These are phyloP conservation scores for Dermatophagoides farinae DNA, from an alignment of 1,140 invertebrate genomes.

Conservation along the genomic window DNA sequence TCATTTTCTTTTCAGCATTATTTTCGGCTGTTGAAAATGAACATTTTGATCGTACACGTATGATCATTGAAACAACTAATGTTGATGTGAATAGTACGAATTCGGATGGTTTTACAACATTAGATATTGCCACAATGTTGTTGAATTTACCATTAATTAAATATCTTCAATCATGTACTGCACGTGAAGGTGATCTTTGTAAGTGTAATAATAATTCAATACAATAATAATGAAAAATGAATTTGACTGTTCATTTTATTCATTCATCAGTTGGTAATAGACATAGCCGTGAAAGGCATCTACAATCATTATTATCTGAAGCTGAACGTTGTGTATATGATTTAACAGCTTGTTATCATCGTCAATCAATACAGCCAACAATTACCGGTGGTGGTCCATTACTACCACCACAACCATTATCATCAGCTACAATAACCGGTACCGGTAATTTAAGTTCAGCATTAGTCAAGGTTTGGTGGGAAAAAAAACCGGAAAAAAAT, in stretches of 20 bases:
- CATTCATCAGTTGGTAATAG: slow-evolving; percentile 22
- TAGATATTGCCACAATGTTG: slow-evolving; percentile 73
- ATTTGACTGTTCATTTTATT: background rate
- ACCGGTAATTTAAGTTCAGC: slow-evolving; percentile 19
- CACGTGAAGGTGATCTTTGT: slow-evolving; percentile 68
- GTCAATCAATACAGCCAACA: no score
- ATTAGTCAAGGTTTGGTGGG: slow-evolving; percentile 14
- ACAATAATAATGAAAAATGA: background rate
- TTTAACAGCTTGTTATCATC: slow-evolving; percentile 21
- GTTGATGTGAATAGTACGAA: slow-evolving; percentile 72
- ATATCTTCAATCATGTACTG: slow-evolving; percentile 66
- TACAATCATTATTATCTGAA: slow-evolving; percentile 51
- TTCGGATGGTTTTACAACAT: slow-evolving; percentile 58
- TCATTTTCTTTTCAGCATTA: slow-evolving; percentile 36
- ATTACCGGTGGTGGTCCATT: no score
- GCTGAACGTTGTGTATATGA: slow-evolving; percentile 38
- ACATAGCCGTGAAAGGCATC: slow-evolving; percentile 22
- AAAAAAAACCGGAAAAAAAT: no score
- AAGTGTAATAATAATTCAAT: slow-evolving; percentile 28
- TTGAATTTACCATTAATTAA: slow-evolving; percentile 65
- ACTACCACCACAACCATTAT: no score
- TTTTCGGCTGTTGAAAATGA: slow-evolving; percentile 80
- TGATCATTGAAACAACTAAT: slow-evolving; percentile 67
- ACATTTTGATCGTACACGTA: slow-evolving; percentile 65
- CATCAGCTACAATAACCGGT: slow-evolving; percentile 15